Base-by-base conservation (phyloP, 2,888 invertebrate genomes). In the Cylindroiulus punctatus region DNA sequence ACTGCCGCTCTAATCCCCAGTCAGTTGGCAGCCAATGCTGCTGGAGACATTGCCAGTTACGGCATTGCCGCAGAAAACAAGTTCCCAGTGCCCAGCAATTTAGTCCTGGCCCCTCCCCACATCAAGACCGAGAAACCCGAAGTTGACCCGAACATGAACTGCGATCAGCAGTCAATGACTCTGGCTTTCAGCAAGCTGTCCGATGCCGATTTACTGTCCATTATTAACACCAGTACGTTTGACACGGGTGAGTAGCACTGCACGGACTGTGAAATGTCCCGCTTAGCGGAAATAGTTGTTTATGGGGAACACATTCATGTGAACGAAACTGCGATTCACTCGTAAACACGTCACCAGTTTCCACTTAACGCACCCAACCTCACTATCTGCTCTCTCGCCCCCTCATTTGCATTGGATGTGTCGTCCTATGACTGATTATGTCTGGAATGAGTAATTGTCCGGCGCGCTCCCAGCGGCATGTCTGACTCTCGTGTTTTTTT, bases 141-240 rank as follows among this genome's bases (percentile, higher is more conserved):
- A 14, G 17, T 17, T 4, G 30, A 14, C 19, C 30, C 65, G 8
- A 30, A 30, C 22, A 22, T 57, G n/a, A 81, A n/a, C 40, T 12
- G 36, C 36, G 12, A 32, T 40, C 85, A 85, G 81, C 47, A 76
- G 40, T 76, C 65, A 8, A 84, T 86, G 86, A 84, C 86, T 14
- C 19, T 65, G n/a, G 81, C 84, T 36, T 81, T 86, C 36, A 86
- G 84, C 76, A 47, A 57, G 84, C 2, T 86, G 65, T 86, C 86
- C 10, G 86, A 86, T 36, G 76, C 84, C 7, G 86, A 84, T 52
- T 44, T 86, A 26, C 19, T 84, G 36, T 52, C 84, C 22, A 84
- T 86, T 1, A 86, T 86, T n/a, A 86, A 86, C 42, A 12, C 86
- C 17, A 84, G 52, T n/a, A 30, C 84, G 12, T 86, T 86, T 65